These are phyloP conservation scores for Lepidothrix coronata DNA, from an alignment of 2,113 vertebrate genomes.

Conservation along the genomic window DNA sequence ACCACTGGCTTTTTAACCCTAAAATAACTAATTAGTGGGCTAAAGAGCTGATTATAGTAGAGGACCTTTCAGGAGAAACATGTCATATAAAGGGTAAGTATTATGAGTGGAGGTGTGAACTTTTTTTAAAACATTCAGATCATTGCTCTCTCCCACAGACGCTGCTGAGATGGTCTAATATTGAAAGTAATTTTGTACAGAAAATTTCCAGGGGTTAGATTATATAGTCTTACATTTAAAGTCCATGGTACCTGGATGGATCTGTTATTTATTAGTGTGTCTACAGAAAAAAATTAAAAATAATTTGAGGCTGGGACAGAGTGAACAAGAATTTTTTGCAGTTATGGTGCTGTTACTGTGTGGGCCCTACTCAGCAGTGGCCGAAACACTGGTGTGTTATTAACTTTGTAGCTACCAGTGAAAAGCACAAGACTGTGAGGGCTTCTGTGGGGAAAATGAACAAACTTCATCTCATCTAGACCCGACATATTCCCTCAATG, in stretches of 20 bases:
- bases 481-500: not conserved
- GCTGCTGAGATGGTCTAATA: not conserved
- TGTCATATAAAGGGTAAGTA: not conserved
- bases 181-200: not conserved
- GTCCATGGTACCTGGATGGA: not conserved
- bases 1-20: not conserved
- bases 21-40: not conserved
- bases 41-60: not conserved
- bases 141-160: not conserved
- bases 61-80: not conserved
- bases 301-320: not conserved
- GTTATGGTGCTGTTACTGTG: not conserved
- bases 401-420: not conserved
- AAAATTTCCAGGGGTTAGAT: not conserved
- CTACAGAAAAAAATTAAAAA: not conserved
- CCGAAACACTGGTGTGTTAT: not conserved
- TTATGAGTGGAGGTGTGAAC: not conserved
- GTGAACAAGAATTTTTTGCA: not conserved
- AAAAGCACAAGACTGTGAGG: not conserved
- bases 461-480: not conserved
- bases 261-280: not conserved
- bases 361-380: not conserved
- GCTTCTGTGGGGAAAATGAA: not conserved
- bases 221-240: not conserved
- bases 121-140: not conserved